Percentiles rank a stretch among this genome's conserved stretches.
These are phyloP conservation scores for Meleagris gallopavo DNA, from an alignment of 2,113 vertebrate genomes.

Conservation along the genomic window DNA sequence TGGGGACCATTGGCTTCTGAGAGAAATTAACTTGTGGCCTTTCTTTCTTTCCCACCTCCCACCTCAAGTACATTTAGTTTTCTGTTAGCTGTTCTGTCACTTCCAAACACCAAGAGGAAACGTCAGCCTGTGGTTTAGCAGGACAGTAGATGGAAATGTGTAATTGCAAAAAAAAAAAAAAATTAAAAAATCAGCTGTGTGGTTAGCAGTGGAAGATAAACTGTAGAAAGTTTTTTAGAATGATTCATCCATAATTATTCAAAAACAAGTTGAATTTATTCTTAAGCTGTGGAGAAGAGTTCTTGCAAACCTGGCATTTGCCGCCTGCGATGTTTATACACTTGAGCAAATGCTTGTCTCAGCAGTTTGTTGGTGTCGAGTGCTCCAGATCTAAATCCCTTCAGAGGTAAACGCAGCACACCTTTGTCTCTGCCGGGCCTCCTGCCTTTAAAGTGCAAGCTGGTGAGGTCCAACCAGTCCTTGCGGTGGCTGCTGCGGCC, in stretches of 20 bases:
- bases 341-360: conserved; percentile 62
- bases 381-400: conserved; percentile 60
- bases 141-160: not conserved
- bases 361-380: conserved; percentile 41
- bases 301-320: conserved; percentile 1
- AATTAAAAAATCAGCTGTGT: conserved; percentile 1
- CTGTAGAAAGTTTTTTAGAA: not conserved
- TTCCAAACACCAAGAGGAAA: conserved; percentile 4
- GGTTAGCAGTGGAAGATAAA: conserved; percentile 26
- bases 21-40: not conserved
- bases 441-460: not conserved
- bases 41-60: not conserved
- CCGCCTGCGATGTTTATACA: conserved; percentile 19
- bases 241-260: conserved; percentile 61
- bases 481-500: not conserved
- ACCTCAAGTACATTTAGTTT: conserved; percentile 16
- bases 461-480: not conserved
- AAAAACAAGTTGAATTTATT: conserved; percentile 59
- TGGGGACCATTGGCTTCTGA: conserved; percentile 44
- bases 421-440: conserved; percentile 8
- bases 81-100: conserved; percentile 39
- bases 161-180: not conserved
- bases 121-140: not conserved
- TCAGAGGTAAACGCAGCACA: conserved; percentile 40
- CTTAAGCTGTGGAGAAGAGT: conserved; percentile 36